phyloP scores from a whole-genome alignment of 92 coral and sea anemone species.

The Epizoanthus ramosus region DNA sequence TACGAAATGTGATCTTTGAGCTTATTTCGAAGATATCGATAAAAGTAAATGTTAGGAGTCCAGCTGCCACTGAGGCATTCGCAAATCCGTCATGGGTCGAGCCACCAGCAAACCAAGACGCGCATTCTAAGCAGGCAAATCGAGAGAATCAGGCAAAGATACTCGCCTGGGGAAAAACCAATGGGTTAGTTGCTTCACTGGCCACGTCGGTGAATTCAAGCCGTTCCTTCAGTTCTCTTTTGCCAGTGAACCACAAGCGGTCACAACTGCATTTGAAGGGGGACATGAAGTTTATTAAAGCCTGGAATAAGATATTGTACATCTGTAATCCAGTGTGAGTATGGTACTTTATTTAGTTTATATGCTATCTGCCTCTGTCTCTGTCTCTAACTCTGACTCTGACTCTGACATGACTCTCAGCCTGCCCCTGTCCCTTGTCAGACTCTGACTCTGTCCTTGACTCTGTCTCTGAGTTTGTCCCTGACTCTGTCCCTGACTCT shows the following conservation, averaged over 20 bases:
- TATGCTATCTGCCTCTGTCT: not conserved
- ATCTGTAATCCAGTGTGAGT: conserved; percentile 89
- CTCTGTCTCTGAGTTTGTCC: too few species aligned
- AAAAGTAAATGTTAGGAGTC: not conserved
- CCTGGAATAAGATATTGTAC: conserved; percentile 67
- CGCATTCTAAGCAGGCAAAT: not conserved
- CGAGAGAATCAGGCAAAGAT: not conserved
- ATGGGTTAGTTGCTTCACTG: not conserved
- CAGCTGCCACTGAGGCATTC: not conserved
- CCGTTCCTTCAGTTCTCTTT: not conserved
- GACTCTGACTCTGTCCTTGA: too few species aligned
- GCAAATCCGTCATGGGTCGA: conserved; percentile 13
- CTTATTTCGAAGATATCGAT: conserved; percentile 60
- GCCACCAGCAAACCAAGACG: conserved; percentile 11
- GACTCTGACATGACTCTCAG: not conserved
- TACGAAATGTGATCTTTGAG: conserved; percentile 72
- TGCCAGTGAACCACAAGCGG: not conserved
- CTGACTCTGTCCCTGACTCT: too few species aligned
- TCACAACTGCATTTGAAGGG: conserved; percentile 73
- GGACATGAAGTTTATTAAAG: conserved; percentile 68
- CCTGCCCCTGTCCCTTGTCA: too few species aligned
- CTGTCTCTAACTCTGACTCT: not conserved
- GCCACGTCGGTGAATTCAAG: conserved; percentile 12
- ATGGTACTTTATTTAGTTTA: not conserved
- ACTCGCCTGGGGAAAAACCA: not conserved